Conservation (phyloP, 2,888 invertebrate species). For the Campoplex capitator region DNA sequence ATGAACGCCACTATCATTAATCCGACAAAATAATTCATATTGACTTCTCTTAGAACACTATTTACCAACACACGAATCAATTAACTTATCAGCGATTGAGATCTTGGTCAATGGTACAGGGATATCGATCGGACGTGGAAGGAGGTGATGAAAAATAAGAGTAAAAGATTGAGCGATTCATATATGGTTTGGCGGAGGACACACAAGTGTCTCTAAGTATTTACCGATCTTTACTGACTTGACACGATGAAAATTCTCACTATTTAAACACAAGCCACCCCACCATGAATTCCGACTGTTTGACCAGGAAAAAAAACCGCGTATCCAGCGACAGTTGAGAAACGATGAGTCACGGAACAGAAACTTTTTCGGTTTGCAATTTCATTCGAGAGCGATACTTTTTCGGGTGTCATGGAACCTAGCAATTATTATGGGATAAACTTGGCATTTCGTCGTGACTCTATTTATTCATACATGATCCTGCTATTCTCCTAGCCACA, state of each 20-base stretch:
- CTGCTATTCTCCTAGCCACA: not conserved
- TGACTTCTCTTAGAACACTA: not conserved
- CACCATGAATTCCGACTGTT: conserved; percentile 61
- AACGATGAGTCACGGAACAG: conserved; percentile 18
- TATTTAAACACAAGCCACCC: conserved; percentile 79
- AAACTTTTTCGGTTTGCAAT: not conserved
- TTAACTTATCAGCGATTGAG: not conserved
- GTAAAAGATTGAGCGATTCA: not conserved
- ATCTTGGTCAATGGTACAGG: not conserved
- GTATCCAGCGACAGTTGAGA: not conserved
- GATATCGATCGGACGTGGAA: not conserved
- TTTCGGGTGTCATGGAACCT: not conserved
- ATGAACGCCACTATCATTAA: conserved; percentile 1
- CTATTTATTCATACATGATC: not conserved
- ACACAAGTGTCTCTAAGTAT: conserved; percentile 23
- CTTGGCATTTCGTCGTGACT: not conserved
- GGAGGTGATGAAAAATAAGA: not conserved
- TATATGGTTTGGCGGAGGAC: not conserved
- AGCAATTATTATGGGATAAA: not conserved
- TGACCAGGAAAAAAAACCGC: conserved; percentile 13
- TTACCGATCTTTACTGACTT: conserved; percentile 23
- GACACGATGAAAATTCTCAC: conserved; percentile 42
- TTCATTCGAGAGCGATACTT: no score
- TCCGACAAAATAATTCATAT: conserved; percentile 20
- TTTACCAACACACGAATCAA: not conserved